These are phyloP conservation scores for Engraulis encrasicolus DNA, from an alignment of 2,113 vertebrate species.

Conservation along the genomic window DNA sequence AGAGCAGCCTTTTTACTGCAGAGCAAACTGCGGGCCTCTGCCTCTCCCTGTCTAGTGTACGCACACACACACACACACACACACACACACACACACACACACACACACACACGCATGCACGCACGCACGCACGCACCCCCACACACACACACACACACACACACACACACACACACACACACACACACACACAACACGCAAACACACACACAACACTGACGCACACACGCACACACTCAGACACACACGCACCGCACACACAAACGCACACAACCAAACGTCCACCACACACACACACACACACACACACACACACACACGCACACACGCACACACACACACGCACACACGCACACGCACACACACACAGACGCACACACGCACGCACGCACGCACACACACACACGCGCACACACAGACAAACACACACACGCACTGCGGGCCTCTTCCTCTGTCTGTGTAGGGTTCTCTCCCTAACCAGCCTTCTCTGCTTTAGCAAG, in stretches of 20 bases:
- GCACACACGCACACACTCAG: neutral
- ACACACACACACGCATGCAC: neutral
- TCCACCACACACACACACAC: no score
- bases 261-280: no score
- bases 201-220: neutral
- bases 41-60: slow-evolving; percentile 40
- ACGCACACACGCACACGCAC: slow-evolving; percentile 26
- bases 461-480: slow-evolving; percentile 39
- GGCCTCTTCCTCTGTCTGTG: no score
- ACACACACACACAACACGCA: neutral
- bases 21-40: slow-evolving; percentile 45
- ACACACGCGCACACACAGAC: neutral
- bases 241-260: neutral
- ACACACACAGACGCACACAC: neutral
- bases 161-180: neutral
- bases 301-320: neutral
- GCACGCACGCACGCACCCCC: slow-evolving; percentile 18
- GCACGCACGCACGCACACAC: neutral
- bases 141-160: slow-evolving; percentile 29
- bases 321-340: slow-evolving; percentile 24
- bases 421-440: no score
- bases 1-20: slow-evolving; percentile 58
- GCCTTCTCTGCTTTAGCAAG: slow-evolving; percentile 48
- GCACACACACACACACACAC: no score
- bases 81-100: no score